Evolutionary conservation across 2,888 invertebrate species (phyloP), one percentile per base, ranked within the genome.

Genomic region (Ischnus inquisitorius): DNA sequence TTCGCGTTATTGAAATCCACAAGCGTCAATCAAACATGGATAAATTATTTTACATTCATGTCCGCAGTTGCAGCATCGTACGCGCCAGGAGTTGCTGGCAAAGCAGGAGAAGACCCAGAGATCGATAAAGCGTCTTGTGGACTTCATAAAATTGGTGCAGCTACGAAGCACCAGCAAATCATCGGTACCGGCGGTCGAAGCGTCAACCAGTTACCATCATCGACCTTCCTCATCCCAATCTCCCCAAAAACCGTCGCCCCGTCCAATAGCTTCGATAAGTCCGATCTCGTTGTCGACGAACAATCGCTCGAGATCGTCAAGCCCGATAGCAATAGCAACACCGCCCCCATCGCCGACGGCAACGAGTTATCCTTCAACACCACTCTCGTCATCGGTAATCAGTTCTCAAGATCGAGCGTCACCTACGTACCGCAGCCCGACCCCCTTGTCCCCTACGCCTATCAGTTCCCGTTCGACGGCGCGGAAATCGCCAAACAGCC

Each of bases 51-150:
- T 2, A 25, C 19, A 60, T 25, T 68, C 83, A 6, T 80, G 39
- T 51, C 69, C 75, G 60, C 84, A 93, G 93, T 87, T 92, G 75
- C 93, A 93, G 86, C 91, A 92, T 60, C 92, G 90, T 88, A 90
- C 90, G 81, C 92, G 92, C 41, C 93, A 91, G 90, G 93, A 93
- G 83, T 85, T 91, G 84, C 80, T 92, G 89, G 92, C 89, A 88
- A 92, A 93, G 64, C 92, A 93, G 90, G 93, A 93, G 89, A 93
- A 89, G 88, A 93, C 92, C 14, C 93, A 92, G 90, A 93, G 87
- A 74, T 93, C 93, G 75, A 93, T 93, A 91, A 93, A 92, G 69
- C 92, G 93, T 25, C 90, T 93, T 78, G 90, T 92, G 91, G 93
- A 93, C 85, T 93, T 93, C 87, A 92, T 93, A 90, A 92, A 90